These are phyloP conservation scores for Nibea albiflora DNA, from an alignment of 2,113 vertebrate species.

Conservation along the genomic window DNA sequence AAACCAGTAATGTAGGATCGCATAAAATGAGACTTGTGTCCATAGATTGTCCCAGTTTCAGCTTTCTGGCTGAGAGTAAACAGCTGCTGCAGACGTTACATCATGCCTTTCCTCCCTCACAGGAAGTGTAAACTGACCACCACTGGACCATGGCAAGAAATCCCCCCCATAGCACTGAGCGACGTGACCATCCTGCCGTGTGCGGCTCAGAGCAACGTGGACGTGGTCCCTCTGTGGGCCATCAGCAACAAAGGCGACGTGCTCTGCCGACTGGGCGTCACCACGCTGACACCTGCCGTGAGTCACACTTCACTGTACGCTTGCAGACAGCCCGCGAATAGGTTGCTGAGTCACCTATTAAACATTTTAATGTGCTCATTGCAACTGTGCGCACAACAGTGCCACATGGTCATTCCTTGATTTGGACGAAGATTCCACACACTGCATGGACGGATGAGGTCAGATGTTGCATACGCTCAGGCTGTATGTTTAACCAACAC, in stretches of 20 bases:
- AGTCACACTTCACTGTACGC: slow-evolving; percentile 61
- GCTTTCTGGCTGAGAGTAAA: too few species aligned
- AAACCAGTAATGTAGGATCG: too few species aligned
- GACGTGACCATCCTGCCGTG: slow-evolving; percentile 92
- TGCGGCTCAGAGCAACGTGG: slow-evolving; percentile 74
- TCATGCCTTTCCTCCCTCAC: slow-evolving; percentile 20
- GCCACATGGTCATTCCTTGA: too few species aligned
- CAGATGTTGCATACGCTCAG: too few species aligned
- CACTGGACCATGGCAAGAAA: slow-evolving; percentile 95
- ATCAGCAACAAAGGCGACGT: slow-evolving; percentile 98
- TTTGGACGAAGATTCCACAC: not conserved
- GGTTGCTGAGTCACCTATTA: not conserved
- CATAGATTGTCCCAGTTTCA: too few species aligned
- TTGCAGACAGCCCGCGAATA: not conserved
- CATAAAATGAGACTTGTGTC: too few species aligned
- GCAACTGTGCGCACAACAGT: not conserved
- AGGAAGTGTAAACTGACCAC: slow-evolving; percentile 97
- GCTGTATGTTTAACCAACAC: too few species aligned
- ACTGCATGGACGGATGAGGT: too few species aligned
- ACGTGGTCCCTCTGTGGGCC: slow-evolving; percentile 91
- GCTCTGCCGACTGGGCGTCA: slow-evolving; percentile 92
- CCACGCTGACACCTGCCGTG: slow-evolving; percentile 90
- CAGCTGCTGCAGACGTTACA: too few species aligned
- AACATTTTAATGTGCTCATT: not conserved
- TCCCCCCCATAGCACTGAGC: slow-evolving; percentile 89